Percentiles rank a stretch among this genome's conserved stretches.
phyloP scores from a whole-genome alignment of 2,888 invertebrate genomes.

The Nemotelus pantherinus region DNA sequence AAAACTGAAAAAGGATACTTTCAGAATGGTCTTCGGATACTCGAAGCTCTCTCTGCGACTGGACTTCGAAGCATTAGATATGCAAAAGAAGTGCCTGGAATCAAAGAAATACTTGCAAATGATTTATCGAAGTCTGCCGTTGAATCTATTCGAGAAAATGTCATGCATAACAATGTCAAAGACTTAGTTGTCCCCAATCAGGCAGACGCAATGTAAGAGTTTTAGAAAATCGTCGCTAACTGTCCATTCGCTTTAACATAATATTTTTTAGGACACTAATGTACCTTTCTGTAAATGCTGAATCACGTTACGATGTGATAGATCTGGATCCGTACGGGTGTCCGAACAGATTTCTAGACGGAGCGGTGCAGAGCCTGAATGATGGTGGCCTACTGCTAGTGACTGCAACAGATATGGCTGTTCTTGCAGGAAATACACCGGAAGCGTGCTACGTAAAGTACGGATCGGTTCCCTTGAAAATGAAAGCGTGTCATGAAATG shows the following conservation, averaged over 20 bases:
- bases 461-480: constrained; percentile 86
- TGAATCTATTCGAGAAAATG: constrained; percentile 84
- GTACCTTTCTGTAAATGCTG: constrained; percentile 76
- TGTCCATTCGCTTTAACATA: constrained; percentile 6
- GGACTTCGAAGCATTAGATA: constrained; percentile 96
- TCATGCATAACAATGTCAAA: constrained; percentile 78
- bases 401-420: constrained; percentile 97
- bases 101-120: constrained; percentile 87
- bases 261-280: constrained; percentile 76
- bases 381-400: constrained; percentile 90
- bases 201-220: constrained; percentile 86
- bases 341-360: constrained; percentile 90
- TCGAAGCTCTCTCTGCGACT: constrained; percentile 96
- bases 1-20: neutral
- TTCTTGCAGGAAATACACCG: constrained; percentile 93
- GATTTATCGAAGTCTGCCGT: constrained; percentile 89
- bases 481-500: constrained; percentile 95
- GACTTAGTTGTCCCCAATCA: constrained; percentile 78
- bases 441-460: constrained; percentile 96
- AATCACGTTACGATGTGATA: constrained; percentile 83
- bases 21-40: constrained; percentile 66
- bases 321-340: constrained; percentile 99
- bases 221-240: neutral
- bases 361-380: constrained; percentile 82
- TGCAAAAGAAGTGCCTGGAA: constrained; percentile 89